phyloP scores from a whole-genome alignment of 2,888 invertebrate species.

The Lithodes maja region DNA sequence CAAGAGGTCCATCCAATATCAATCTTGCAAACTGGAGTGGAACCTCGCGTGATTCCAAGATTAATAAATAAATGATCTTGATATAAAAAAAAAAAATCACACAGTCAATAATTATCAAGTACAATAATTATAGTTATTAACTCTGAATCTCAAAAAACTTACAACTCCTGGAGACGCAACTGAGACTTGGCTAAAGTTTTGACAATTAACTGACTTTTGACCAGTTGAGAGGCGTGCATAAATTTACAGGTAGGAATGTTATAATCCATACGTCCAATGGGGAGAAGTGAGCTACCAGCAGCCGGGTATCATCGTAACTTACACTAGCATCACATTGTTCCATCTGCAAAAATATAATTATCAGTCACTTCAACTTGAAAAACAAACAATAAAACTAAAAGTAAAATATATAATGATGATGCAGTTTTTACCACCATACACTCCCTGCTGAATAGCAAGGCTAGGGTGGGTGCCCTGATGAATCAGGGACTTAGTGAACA shows the following conservation, averaged over 20 bases:
- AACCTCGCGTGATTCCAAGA: conserved; percentile 56
- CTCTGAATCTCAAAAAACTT: conserved; percentile 49
- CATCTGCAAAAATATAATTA: conserved; percentile 51
- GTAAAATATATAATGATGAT: too few species aligned
- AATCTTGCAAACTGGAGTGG: conserved; percentile 36
- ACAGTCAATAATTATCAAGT: conserved; percentile 46
- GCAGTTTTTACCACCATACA: too few species aligned
- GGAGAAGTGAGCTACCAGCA: conserved; percentile 66
- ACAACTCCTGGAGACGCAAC: conserved; percentile 39
- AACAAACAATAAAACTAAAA: not conserved
- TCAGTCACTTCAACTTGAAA: not conserved
- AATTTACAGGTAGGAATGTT: conserved; percentile 66
- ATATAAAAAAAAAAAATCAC: conserved; percentile 41
- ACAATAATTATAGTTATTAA: conserved; percentile 41
- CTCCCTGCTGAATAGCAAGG: too few species aligned
- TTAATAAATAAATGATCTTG: conserved; percentile 40
- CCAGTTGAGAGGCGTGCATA: conserved; percentile 55
- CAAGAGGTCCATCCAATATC: conserved; percentile 28
- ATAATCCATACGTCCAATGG: conserved; percentile 63
- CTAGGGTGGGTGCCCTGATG: too few species aligned
- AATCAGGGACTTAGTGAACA: too few species aligned
- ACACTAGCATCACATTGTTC: conserved; percentile 68
- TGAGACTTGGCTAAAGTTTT: conserved; percentile 51
- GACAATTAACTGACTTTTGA: conserved; percentile 39
- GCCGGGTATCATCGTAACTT: conserved; percentile 66